phyloP scores from a whole-genome alignment of 2,888 invertebrate genomes.

The Dynastes hyllus region DNA sequence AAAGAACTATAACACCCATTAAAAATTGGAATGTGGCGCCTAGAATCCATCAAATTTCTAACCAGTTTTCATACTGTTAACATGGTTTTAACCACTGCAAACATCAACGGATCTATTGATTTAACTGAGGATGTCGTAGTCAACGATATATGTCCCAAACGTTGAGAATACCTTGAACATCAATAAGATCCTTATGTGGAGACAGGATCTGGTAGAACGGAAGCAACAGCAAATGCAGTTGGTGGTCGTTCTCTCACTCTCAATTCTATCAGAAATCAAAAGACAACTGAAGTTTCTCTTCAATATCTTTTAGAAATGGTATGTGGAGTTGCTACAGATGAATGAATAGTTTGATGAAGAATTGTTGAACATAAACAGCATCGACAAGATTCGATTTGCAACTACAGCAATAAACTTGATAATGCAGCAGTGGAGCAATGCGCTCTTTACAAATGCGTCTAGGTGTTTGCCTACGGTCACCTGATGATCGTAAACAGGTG shows the following conservation, averaged over 20 bases:
- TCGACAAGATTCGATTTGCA: not conserved
- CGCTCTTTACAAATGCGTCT: not conserved
- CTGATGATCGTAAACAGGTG: not conserved
- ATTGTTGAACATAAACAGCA: not conserved
- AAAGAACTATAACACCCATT: too few relatives aligned
- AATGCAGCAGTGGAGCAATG: not conserved
- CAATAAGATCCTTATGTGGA: too few relatives aligned
- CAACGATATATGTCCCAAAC: too few relatives aligned
- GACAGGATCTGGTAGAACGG: not conserved
- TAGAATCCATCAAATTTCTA: too few relatives aligned
- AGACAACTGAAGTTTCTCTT: not conserved
- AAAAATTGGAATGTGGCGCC: too few relatives aligned
- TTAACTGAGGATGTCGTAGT: too few relatives aligned
- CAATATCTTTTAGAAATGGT: not conserved
- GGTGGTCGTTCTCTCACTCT: not conserved
- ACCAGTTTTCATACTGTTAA: too few relatives aligned
- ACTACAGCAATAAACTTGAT: not conserved
- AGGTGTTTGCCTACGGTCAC: not conserved
- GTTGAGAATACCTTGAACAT: too few relatives aligned
- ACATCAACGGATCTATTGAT: too few relatives aligned
- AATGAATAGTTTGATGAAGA: not conserved
- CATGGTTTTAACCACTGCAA: too few relatives aligned
- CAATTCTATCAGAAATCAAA: not conserved
- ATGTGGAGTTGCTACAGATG: not conserved
- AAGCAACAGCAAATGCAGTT: not conserved